Conservation (phyloP, 2,113 vertebrate genomes). For the Piaya cayana region DNA sequence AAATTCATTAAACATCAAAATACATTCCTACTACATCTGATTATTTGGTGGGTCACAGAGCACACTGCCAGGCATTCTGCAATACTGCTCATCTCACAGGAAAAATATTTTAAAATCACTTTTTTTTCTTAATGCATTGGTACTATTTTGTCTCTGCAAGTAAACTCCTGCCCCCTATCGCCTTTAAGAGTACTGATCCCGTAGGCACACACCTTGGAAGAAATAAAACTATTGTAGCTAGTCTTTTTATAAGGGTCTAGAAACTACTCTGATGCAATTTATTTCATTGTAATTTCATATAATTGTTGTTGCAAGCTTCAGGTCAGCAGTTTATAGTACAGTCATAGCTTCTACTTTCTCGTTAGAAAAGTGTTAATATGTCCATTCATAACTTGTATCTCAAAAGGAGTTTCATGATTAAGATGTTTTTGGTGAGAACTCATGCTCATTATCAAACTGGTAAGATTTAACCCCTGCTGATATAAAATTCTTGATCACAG, state of each 20-base stretch:
- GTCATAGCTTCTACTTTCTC: not conserved
- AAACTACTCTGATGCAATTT: not conserved
- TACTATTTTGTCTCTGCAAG: not conserved
- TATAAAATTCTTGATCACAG: not conserved
- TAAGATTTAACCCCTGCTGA: not conserved
- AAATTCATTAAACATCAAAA: conserved; percentile 8
- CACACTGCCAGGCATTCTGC: not conserved
- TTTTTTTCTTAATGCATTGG: not conserved
- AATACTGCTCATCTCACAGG: not conserved
- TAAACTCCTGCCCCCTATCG: not conserved
- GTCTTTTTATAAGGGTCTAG: not conserved
- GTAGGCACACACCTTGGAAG: not conserved
- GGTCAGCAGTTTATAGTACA: not conserved
- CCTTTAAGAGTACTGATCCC: not conserved
- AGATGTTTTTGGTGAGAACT: not conserved
- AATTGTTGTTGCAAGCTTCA: not conserved
- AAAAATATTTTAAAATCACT: not conserved
- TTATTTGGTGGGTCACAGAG: not conserved
- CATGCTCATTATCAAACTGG: not conserved
- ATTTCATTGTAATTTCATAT: not conserved
- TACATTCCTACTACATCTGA: not conserved
- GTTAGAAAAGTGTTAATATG: not conserved
- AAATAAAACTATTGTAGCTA: not conserved
- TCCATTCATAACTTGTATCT: not conserved
- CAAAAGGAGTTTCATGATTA: not conserved